A percentile compares a stretch with the other conserved stretches of the same genome.
Conservation (phyloP, 2,888 invertebrate species). For the Dicyrtoma fusca region DNA sequence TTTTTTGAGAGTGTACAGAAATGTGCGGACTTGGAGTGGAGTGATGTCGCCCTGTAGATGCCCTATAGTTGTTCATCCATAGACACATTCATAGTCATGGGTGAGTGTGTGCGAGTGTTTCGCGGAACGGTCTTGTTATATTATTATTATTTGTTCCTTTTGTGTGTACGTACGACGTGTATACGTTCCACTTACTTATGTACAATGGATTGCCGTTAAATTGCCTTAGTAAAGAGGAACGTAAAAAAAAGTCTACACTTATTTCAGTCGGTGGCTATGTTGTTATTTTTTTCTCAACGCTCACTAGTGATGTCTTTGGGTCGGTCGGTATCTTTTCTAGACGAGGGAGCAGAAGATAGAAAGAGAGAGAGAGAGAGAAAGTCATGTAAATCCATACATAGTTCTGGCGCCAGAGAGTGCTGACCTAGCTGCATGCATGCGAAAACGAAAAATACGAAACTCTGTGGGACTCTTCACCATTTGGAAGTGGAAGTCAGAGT, state of each 20-base stretch:
- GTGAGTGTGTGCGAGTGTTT: too few species aligned
- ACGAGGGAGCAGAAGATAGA: too few species aligned
- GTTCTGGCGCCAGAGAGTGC: conserved; percentile 45
- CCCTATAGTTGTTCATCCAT: too few species aligned
- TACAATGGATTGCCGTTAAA: too few species aligned
- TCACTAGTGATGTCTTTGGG: conserved; percentile 3
- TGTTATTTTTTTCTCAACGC: conserved; percentile 15
- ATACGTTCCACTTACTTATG: too few species aligned
- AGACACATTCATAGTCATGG: too few species aligned
- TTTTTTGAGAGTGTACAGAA: too few species aligned
- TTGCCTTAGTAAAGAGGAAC: background rate
- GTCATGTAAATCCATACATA: background rate
- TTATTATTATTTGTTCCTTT: too few species aligned
- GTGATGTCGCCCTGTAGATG: too few species aligned
- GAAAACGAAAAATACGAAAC: conserved; percentile 29
- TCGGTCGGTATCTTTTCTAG: background rate
- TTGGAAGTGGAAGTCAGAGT: conserved; percentile 5
- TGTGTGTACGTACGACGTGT: too few species aligned
- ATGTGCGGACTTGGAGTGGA: too few species aligned
- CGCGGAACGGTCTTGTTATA: too few species aligned
- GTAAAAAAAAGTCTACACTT: conserved; percentile 27
- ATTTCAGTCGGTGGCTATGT: conserved; percentile 29
- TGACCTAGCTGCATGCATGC: conserved; percentile 44
- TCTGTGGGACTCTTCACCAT: conserved; percentile 6
- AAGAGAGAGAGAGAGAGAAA: background rate